A percentile compares a stretch with the other conserved stretches of the same genome.
Evolutionary conservation across 1,140 invertebrate genomes (phyloP).

Genomic region (Lucilia sericata): DNA sequence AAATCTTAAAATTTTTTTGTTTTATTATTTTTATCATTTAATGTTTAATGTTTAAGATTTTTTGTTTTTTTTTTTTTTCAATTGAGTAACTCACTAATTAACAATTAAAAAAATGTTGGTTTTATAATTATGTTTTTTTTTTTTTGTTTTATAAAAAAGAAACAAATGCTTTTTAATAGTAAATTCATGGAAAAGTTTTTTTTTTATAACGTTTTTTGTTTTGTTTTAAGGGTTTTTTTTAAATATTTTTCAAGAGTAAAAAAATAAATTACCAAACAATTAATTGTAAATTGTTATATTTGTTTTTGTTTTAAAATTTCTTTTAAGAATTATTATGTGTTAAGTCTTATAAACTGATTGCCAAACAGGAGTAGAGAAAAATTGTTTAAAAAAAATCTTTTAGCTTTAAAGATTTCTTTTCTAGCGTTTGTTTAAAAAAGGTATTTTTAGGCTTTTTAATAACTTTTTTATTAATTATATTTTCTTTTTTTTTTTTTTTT

Average conservation of each 20-base stretch:
- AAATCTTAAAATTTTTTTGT: conserved; percentile 3
- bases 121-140: background rate
- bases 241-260: background rate
- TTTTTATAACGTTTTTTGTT: conserved; percentile 30
- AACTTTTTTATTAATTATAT: too few species aligned
- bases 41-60: too few species aligned
- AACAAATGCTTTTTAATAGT: conserved; percentile 38
- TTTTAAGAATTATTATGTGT: conserved; percentile 58
- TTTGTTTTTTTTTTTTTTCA: background rate
- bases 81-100: conserved; percentile 23
- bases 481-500: conserved; percentile 23
- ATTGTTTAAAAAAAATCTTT: background rate
- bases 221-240: background rate
- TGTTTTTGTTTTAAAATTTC: conserved; percentile 17
- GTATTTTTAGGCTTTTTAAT: too few species aligned
- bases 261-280: conserved; percentile 12
- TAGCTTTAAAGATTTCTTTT: conserved; percentile 1
- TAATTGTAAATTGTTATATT: conserved; percentile 12
- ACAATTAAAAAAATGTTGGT: background rate
- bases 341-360: conserved; percentile 67
- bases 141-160: conserved; percentile 30
- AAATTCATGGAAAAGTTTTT: conserved; percentile 38
- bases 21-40: background rate
- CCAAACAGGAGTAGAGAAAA: conserved; percentile 51
- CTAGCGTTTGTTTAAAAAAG: background rate